phyloP scores from a whole-genome alignment of 2,797 vertebrate genomes.

The Uromys caudimaculatus region DNA sequence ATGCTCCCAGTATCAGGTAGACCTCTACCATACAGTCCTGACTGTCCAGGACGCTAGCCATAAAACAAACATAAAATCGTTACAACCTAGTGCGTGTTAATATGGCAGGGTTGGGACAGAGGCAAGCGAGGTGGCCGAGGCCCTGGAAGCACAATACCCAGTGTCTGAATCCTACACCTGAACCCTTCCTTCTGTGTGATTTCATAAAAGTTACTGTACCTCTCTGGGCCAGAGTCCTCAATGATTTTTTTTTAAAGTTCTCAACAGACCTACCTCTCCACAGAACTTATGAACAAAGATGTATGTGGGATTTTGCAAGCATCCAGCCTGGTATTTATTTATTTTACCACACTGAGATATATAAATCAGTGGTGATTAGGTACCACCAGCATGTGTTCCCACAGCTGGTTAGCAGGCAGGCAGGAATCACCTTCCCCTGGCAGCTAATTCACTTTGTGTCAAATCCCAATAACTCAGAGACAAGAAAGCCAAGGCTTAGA shows the following conservation, averaged over 20 bases:
- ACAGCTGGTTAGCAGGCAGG: not conserved
- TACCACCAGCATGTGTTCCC: not conserved
- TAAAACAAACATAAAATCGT: not conserved
- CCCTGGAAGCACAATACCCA: fast-evolving
- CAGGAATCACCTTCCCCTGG: not conserved
- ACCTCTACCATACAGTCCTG: fast-evolving
- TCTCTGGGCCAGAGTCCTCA: not conserved
- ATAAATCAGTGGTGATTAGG: not conserved
- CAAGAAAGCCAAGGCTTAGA: conserved; percentile 17
- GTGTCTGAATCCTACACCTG: not conserved
- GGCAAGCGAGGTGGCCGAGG: fast-evolving
- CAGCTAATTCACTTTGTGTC: not conserved
- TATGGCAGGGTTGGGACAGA: not conserved
- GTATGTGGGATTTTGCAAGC: not conserved
- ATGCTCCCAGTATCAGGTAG: not conserved
- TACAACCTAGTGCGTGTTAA: fast-evolving
- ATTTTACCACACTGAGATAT: not conserved
- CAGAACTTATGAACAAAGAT: fast-evolving
- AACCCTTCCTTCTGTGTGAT: not conserved
- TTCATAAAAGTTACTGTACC: fast-evolving
- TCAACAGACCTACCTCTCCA: not conserved
- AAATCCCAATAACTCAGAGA: not conserved
- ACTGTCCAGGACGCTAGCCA: fast-evolving
- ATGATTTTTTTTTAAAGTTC: not conserved
- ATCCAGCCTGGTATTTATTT: not conserved